Evolutionary conservation across 1,140 invertebrate genomes (phyloP), one percentile per base, ranked within the genome.

Genomic region (Papilio xuthus): DNA sequence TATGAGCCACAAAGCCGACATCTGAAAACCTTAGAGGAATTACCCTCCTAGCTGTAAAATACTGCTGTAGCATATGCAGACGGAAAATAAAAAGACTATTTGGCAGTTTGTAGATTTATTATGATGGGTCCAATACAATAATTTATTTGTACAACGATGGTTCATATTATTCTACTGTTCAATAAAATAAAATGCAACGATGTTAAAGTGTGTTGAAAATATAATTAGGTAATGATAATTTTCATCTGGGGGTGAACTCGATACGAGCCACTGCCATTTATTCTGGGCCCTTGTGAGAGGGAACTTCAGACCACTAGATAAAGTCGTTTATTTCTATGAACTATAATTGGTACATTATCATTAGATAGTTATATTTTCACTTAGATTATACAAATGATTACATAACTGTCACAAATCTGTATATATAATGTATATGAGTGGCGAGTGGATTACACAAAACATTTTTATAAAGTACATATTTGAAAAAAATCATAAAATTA

Each of bases 21-120:
- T 18, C 32, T 37, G 2, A 37, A 32, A 37, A 37, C 4, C 32
- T 37, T n/a, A n/a, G n/a, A n/a, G n/a, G n/a, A n/a, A n/a, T n/a
- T n/a, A n/a, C n/a, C n/a, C n/a, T n/a, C n/a, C n/a, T n/a, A n/a
- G n/a, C n/a, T n/a, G n/a, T n/a, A n/a, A n/a, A n/a, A n/a, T n/a
- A n/a, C n/a, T n/a, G n/a, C n/a, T n/a, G n/a, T n/a, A n/a, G 10
- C 12, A 28, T 15, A 12, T 63, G 13, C 23, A 63, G 13, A 12
- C 23, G 3, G 13, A 83, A 87, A 82, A 88, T n/a, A 23, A 37
- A 85, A 87, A 71, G 79, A 23, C 26, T 60, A 69, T 81, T 85
- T 85, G 91, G 91, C 90, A 92, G 91, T 91, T 90, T 91, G 91
- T 92, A 91, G 84, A 84, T 87, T 86, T 91, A 88, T 91, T 86